Base-by-base conservation (phyloP, 2,113 vertebrate genomes). In the Alosa alosa region DNA sequence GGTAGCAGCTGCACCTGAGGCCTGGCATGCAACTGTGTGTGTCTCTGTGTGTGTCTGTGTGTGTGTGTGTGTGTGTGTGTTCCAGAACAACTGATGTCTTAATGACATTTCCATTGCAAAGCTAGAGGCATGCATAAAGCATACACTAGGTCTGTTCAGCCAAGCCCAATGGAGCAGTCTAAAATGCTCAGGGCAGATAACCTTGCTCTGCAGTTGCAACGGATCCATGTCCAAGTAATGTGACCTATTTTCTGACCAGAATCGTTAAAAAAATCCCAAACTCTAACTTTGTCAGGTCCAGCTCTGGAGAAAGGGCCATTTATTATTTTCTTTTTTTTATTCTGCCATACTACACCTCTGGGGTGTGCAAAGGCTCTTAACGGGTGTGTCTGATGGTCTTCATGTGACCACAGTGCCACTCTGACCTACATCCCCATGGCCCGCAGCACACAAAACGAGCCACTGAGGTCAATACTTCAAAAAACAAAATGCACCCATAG, bases 1-100 rank as follows among this genome's bases (percentile, higher is more conserved):
- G 98, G 98, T 99, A 98, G 95, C 92, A 36, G 25, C 64, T 36
- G 10, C 3, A 81, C 55, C 68, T 60, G 18, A 17, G 44, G 25
- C 10, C 0, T 60, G n/a, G 46, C 64, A 39, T 85, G 84, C 49
- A 64, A 52, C 9, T 2, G 15, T 81, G 64, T 60, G 82, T 52
- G 36, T 47, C 41, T 84, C 4, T 72, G 64, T 72, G 64, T 72
- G 8, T 72, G 44, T 39, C 68, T 83, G 57, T 39, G 86, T 81
- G 50, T 82, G 57, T 47, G 72, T 86, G 47, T 45, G 68, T 15
- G 85, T 83, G 49, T 83, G 52, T 47, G 57, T 84, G 44, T 84
- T 13, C 18, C 18, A 57, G 18, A 57, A 22, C 18, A 57, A 57
- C 18, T 57, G 17, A 57, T 18, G 5, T 17, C 50, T 15, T 17